Evolutionary conservation across 2,797 vertebrate genomes (phyloP), one percentile per base, ranked within the genome.

Genomic region (Spinus olivaceus): DNA sequence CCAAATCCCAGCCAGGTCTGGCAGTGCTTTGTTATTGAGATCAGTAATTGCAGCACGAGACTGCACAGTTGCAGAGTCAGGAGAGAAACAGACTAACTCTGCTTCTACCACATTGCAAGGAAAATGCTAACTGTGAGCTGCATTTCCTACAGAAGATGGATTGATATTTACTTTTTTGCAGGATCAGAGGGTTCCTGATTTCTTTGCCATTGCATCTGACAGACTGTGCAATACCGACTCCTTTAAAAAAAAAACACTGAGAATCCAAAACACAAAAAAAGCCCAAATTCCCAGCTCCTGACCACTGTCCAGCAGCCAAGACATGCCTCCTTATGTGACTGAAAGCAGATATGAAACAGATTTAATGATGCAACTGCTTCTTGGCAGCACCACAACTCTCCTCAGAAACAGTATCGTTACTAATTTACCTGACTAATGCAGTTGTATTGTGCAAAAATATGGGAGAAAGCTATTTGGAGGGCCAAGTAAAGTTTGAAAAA

Each of bases 201-300:
- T 76, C n/a, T 35, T 77, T 42, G 15, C 65, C 4, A 1, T 20
- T 82, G 23, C 7, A 56, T 79, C 17, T 0, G 0, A 9, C 3
- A 5, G 61, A 25, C 32, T 37, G 28, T 2, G 1, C 10, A 32
- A 50, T 1, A 2, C 23, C 0, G 0, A 12, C 41, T 71, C 59
- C 37, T 42, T 42, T 51, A n/a, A 18, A 44, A 81, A 67, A 39
- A 51, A 25, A 41, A 30, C 8, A 54, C 37, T 3, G 6, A 39
- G 14, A 64, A n/a, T 37, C 37, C 1, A 3, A 71, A 90, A 65
- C 8, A 28, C 15, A 47, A n/a, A 56, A 61, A 24, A 23, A 28
- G 5, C 27, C 60, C 24, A 10, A 83, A 30, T 65, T 81, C 50
- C 44, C 14, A 2, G 5, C 32, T 86, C 4, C 6, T 21, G 25